Base-by-base conservation (phyloP, 2,113 vertebrate genomes). In the Lepus europaeus region DNA sequence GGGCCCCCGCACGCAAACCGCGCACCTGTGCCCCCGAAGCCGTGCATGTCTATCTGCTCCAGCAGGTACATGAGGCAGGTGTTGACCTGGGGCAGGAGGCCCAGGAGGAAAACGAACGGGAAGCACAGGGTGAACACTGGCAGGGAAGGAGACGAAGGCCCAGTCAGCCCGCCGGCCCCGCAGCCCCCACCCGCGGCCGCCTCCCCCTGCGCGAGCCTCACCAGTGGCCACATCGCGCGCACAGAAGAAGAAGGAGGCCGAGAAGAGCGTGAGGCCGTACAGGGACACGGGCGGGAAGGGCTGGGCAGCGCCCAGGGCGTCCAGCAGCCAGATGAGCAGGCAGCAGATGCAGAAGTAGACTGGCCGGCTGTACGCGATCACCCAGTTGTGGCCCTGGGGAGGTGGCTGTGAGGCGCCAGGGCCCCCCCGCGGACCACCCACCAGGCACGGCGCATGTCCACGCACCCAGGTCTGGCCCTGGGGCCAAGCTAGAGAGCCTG, bases 61-160 rank as follows among this genome's bases (percentile, higher is more conserved):
- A 99, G 98, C 98, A 99, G 98, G 98, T 99, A 99, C 99, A 99
- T 99, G 97, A 99, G 97, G 97, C 99, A 99, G 45, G 99, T 99
- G 97, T 99, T 99, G 97, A 99, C 99, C 98, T 99, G 99, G 97
- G 99, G 99, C 97, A 99, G 98, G 97, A 99, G 98, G 92, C 99
- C 99, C 95, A 99, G 98, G 81, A 99, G 98, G 98, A 99, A 99
- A 97, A 99, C 98, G 92, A 98, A 98, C 0, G 99, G 99, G 97
- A 99, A 99, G 98, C 99, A 99, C 95, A 99, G 97, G 89, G 98
- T 98, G 97, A 99, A 99, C 73, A 99, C 99, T 99, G 98, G 77
- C 22, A 17, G 56, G 23, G 51, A 84, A 12, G 45, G 12, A 19
- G 29, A n/a, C 0, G 0, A 29, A 45, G 66, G 51, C n/a, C 83